phyloP scores from a whole-genome alignment of 2,888 invertebrate species.

The Drosophila quinaria region DNA sequence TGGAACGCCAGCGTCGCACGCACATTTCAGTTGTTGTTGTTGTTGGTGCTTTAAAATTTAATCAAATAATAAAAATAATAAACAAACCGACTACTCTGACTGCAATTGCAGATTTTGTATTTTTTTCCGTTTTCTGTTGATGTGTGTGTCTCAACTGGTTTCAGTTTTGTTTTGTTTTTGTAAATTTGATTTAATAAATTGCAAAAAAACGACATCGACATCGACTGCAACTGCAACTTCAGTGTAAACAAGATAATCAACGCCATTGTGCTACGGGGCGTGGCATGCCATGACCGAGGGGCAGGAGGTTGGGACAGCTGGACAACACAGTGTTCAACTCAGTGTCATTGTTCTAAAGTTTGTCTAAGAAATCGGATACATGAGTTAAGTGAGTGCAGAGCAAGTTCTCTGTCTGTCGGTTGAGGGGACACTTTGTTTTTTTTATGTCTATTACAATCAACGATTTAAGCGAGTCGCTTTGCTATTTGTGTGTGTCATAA shows the following conservation, averaged over 20 bases:
- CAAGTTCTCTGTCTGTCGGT: slow-evolving; percentile 25
- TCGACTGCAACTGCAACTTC: slow-evolving; percentile 57
- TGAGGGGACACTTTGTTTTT: slow-evolving; percentile 41
- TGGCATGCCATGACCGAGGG: slow-evolving; percentile 30
- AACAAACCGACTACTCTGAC: slow-evolving; percentile 41
- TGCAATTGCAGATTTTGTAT: slow-evolving; percentile 32
- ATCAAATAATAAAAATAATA: slow-evolving; percentile 71
- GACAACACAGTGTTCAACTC: slow-evolving; percentile 25
- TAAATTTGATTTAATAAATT: slow-evolving; percentile 76
- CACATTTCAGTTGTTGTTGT: slow-evolving; percentile 59
- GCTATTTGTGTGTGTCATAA: slow-evolving; percentile 6
- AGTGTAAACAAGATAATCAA: slow-evolving; percentile 80
- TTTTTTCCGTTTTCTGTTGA: slow-evolving; percentile 23
- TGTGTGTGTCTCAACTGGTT: slow-evolving; percentile 60
- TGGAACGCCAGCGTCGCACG: slow-evolving; percentile 80
- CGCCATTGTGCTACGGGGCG: slow-evolving; percentile 43
- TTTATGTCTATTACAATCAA: slow-evolving; percentile 42
- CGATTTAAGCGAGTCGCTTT: slow-evolving; percentile 24
- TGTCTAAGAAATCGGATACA: slow-evolving; percentile 72
- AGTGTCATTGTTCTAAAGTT: slow-evolving; percentile 74
- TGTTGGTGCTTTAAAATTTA: slow-evolving; percentile 63
- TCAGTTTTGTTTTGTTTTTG: slow-evolving; percentile 54
- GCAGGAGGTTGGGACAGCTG: background rate
- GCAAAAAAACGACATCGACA: slow-evolving; percentile 41
- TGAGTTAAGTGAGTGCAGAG: slow-evolving; percentile 42